Percentiles rank a stretch among this genome's conserved stretches.
Conservation (phyloP, 2,113 vertebrate genomes). For the Corythoichthys haematopterus region DNA sequence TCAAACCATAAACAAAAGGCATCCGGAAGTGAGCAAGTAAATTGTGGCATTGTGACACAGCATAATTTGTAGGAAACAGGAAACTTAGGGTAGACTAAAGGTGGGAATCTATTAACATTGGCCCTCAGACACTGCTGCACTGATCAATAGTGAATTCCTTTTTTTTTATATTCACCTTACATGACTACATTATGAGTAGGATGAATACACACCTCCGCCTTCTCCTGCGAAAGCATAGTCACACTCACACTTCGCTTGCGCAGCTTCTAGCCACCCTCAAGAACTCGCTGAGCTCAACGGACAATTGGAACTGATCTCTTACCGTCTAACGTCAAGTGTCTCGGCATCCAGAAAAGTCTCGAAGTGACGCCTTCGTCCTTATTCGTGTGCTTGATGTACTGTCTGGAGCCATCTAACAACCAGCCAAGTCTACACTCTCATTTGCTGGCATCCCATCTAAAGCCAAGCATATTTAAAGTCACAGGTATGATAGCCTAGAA, state of each 20-base stretch:
- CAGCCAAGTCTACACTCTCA: too few relatives aligned
- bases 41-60: not conserved
- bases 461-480: too few relatives aligned
- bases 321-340: not conserved
- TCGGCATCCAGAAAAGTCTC: not conserved
- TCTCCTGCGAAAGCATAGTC: not conserved
- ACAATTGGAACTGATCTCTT: slow-evolving; percentile 21
- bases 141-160: not conserved
- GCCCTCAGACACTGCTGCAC: not conserved
- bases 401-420: not conserved
- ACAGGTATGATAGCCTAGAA: too few relatives aligned
- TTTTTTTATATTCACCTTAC: slow-evolving; percentile 8
- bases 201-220: not conserved
- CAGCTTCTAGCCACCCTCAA: not conserved
- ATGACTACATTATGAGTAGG: slow-evolving; percentile 1
- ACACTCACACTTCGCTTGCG: not conserved
- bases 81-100: not conserved
- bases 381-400: not conserved
- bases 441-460: too few relatives aligned
- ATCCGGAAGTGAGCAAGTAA: not conserved
- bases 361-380: slow-evolving; percentile 5
- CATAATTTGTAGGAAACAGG: not conserved
- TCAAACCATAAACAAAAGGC: not conserved
- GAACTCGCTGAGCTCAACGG: slow-evolving; percentile 17
- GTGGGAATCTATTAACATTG: slow-evolving; percentile 33